phyloP scores from a whole-genome alignment of 2,113 vertebrate species.

The Hippocampus comes region DNA sequence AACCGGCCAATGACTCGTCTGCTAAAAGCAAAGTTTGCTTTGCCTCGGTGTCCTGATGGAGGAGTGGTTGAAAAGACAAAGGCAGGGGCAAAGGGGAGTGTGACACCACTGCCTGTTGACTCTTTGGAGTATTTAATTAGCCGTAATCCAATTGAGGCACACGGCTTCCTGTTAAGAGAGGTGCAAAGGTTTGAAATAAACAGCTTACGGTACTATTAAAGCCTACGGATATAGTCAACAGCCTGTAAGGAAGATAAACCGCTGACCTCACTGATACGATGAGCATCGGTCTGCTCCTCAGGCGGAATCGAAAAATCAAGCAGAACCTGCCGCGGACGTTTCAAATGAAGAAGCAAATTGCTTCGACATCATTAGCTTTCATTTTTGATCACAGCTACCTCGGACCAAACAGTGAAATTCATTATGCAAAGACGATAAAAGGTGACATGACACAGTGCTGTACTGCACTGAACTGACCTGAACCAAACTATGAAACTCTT shows the following conservation, averaged over 20 bases:
- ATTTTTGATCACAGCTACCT: no score
- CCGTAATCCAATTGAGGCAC: constrained; percentile 66
- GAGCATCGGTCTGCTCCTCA: constrained; percentile 28
- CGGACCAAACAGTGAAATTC: no score
- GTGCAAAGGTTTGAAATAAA: constrained; percentile 67
- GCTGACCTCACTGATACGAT: constrained; percentile 30
- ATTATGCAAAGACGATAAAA: background rate
- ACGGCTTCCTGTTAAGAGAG: constrained; percentile 63
- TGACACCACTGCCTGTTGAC: constrained; percentile 55
- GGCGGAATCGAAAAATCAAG: constrained; percentile 32
- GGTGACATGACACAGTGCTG: background rate
- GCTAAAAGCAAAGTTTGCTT: background rate
- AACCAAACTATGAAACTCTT: background rate
- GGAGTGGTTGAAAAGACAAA: constrained; percentile 9
- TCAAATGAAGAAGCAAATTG: background rate
- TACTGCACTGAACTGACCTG: background rate
- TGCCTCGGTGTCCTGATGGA: constrained; percentile 2
- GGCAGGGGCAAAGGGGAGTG: constrained; percentile 1
- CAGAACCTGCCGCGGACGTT: background rate
- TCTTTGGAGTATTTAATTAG: constrained; percentile 65
- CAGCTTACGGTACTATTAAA: constrained; percentile 57
- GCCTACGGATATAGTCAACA: constrained; percentile 35
- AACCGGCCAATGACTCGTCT: constrained; percentile 9
- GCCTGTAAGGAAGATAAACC: constrained; percentile 13
- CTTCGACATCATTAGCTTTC: no score